These are phyloP conservation scores for Orestias chungarensis DNA, from an alignment of 2,797 vertebrate species.

Conservation along the genomic window DNA sequence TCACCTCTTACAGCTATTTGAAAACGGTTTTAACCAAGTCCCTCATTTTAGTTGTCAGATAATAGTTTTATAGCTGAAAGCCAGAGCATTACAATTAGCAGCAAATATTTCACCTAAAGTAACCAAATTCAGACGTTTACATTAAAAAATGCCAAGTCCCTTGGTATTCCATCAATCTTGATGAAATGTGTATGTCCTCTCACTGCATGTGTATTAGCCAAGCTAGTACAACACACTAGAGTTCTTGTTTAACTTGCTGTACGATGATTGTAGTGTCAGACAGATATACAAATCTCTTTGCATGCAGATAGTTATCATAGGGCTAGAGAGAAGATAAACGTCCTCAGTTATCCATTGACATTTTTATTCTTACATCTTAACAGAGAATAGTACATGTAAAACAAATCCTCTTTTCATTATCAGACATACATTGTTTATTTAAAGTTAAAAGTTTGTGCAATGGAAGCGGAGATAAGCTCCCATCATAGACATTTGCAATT, in stretches of 20 bases:
- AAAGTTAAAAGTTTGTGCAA: too few relatives aligned
- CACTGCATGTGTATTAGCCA: slow-evolving; percentile 35
- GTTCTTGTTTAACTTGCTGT: slow-evolving; percentile 24
- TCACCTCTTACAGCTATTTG: slow-evolving; percentile 82
- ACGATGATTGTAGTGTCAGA: slow-evolving; percentile 42
- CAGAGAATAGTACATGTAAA: slow-evolving; percentile 9
- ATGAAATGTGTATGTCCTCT: slow-evolving; percentile 33
- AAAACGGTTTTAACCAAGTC: slow-evolving; percentile 32
- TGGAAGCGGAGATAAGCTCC: slow-evolving; percentile 10
- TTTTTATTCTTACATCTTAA: slow-evolving; percentile 17
- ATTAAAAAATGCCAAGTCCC: slow-evolving; percentile 53
- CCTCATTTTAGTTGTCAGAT: slow-evolving; percentile 2
- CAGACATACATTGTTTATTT: slow-evolving; percentile 11
- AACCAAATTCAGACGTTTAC: slow-evolving; percentile 65
- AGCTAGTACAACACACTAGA: slow-evolving; percentile 36
- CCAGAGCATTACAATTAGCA: slow-evolving; percentile 39
- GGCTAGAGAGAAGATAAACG: slow-evolving; percentile 28
- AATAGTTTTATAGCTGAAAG: slow-evolving; percentile 58
- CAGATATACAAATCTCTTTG: slow-evolving; percentile 44
- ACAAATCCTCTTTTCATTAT: slow-evolving; percentile 8
- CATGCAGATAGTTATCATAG: slow-evolving; percentile 60
- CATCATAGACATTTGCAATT: slow-evolving; percentile 16
- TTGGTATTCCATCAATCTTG: slow-evolving; percentile 41
- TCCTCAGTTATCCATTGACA: slow-evolving; percentile 11
- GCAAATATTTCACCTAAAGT: slow-evolving; percentile 33